phyloP scores from a whole-genome alignment of 2,888 invertebrate species.

The Ischnura elegans region DNA sequence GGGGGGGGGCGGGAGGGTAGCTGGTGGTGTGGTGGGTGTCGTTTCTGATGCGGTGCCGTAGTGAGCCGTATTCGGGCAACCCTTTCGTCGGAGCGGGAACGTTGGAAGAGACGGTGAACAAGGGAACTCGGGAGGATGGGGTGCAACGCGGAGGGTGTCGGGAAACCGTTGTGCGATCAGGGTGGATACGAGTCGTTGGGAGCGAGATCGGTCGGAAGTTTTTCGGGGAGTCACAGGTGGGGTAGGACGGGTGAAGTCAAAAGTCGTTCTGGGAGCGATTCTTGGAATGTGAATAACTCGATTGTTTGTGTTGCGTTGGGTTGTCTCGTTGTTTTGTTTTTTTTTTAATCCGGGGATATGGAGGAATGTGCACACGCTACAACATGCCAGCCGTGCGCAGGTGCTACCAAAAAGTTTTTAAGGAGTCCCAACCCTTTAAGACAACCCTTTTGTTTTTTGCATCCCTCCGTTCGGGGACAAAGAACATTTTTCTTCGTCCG shows the following conservation, averaged over 20 bases:
- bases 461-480: background rate
- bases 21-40: background rate
- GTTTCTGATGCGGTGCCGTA: background rate
- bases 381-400: background rate
- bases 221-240: background rate
- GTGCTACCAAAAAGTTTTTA: background rate
- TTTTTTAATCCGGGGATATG: background rate
- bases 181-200: background rate
- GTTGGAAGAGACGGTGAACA: background rate
- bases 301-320: background rate
- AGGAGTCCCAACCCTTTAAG: background rate
- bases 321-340: background rate
- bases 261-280: background rate
- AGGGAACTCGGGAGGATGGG: no score
- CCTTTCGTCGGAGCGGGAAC: no score
- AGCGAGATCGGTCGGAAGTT: background rate
- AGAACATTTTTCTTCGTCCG: background rate
- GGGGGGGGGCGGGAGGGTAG: background rate
- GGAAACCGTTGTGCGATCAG: background rate
- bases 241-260: background rate
- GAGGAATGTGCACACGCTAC: background rate
- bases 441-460: background rate
- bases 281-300: slow-evolving; percentile 23
- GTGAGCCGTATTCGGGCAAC: background rate
- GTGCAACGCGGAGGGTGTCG: background rate